These are phyloP conservation scores for Hesperia comma DNA, from an alignment of 2,888 invertebrate species.

Conservation along the genomic window DNA sequence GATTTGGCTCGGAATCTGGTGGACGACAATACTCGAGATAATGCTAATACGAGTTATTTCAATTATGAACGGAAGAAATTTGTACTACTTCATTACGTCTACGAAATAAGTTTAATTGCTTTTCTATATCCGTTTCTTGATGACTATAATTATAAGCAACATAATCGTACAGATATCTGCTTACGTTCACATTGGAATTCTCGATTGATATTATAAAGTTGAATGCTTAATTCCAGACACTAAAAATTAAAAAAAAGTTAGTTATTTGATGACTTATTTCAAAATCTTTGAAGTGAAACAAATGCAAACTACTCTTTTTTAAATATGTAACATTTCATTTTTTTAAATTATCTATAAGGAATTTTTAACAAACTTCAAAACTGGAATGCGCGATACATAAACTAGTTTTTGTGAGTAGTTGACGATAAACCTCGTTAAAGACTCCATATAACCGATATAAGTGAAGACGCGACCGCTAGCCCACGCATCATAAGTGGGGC, in stretches of 20 bases:
- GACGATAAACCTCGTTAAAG: slow-evolving; percentile 36
- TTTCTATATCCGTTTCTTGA: neutral
- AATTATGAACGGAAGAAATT: slow-evolving; percentile 3
- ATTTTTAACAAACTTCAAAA: slow-evolving; percentile 5
- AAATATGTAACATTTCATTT: neutral
- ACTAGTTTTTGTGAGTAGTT: slow-evolving; percentile 31
- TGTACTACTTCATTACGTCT: slow-evolving; percentile 1
- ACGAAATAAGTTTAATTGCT: slow-evolving; percentile 2
- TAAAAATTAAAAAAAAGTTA: no score
- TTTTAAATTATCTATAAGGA: no score
- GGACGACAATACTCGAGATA: slow-evolving; percentile 14
- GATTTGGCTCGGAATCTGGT: slow-evolving; percentile 5
- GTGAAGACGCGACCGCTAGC: slow-evolving; percentile 35
- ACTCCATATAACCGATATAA: slow-evolving; percentile 32
- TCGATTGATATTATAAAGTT: neutral
- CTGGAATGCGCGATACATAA: slow-evolving; percentile 28
- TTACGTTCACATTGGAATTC: neutral
- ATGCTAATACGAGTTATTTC: slow-evolving; percentile 19
- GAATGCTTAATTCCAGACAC: no score
- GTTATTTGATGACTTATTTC: no score
- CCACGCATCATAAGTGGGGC: slow-evolving; percentile 22
- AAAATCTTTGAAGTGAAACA: no score
- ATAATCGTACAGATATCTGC: neutral
- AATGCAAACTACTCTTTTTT: no score
- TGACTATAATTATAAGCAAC: neutral